Evolutionary conservation across 2,888 invertebrate species (phyloP).

Genomic region (Taphrorychus bicolor): DNA sequence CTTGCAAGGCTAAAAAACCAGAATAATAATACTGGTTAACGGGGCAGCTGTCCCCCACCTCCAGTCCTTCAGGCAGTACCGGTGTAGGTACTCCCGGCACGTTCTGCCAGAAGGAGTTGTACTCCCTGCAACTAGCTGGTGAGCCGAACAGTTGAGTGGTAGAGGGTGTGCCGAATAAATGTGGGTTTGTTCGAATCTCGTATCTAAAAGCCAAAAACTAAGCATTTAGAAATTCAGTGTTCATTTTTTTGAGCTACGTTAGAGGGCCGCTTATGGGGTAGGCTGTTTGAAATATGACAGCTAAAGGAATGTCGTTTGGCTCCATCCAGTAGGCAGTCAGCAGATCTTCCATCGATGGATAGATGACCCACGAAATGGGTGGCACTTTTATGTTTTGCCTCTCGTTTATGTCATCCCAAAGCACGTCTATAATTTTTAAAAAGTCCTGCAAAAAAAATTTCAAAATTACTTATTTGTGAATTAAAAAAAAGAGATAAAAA

Average conservation of each 20-base stretch:
- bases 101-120: conserved; percentile 64
- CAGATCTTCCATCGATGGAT: conserved; percentile 70
- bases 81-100: conserved; percentile 58
- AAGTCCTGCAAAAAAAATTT: conserved; percentile 64
- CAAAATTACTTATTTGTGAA: too few relatives aligned
- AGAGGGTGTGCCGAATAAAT: conserved; percentile 69
- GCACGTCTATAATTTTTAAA: conserved; percentile 67
- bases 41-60: conserved; percentile 75
- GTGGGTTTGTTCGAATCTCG: conserved; percentile 77
- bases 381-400: conserved; percentile 50
- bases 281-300: conserved; percentile 70
- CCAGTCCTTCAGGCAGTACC: conserved; percentile 67
- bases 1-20: conserved; percentile 77
- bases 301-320: conserved; percentile 72
- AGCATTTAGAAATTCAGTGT: too few relatives aligned
- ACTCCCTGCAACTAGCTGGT: conserved; percentile 73
- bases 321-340: conserved; percentile 73
- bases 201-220: conserved; percentile 66
- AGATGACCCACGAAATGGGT: conserved; percentile 70
- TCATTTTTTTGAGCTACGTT: too few relatives aligned
- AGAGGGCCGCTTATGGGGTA: conserved; percentile 61
- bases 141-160: conserved; percentile 71
- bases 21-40: conserved; percentile 79
- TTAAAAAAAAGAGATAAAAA: too few relatives aligned
- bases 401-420: conserved; percentile 64